Base-by-base conservation (phyloP, 1,140 invertebrate species). In the Drosophila lacertosa region DNA sequence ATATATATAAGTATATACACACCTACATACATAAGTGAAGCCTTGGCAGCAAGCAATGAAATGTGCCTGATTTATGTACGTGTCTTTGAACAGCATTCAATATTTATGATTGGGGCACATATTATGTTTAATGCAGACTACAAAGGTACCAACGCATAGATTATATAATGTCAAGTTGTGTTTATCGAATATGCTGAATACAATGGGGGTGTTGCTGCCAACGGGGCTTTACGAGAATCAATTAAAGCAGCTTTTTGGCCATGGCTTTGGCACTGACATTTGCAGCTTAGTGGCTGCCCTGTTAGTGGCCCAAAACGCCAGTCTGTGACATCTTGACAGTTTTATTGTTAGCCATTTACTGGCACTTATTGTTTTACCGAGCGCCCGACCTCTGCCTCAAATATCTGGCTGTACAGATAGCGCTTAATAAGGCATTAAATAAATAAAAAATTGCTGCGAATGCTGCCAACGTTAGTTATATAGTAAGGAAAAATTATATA, bases 301-400 rank as follows among this genome's bases (percentile, higher is more conserved):
- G 39, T 53, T 37, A 29, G 35, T 18, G 26, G 39, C 57, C 26
- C 44, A 29, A 62, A 51, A 15, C 20, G 45, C 16, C 37, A 32
- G 5, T 15, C 53, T 29, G 11, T 66, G 80, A 86, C 81, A 67
- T 86, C 76, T 81, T 77, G 80, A 84, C 80, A 84, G 73, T 81
- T 86, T 81, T 84, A 84, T 77, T 84, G 81, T 77, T 72, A 44
- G 33, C 59, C 62, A 40, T 62, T 65, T 72, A 58, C 66, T 35
- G 60, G 58, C 53, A 76, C 64, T 74, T 65, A 69, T 9, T 62
- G 68, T 58, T 72, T 67, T 74, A 26, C 18, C 18, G 2, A 13
- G n/a, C 15, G n/a, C 35, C 33, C 24, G 48, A 13, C 29, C 32
- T 29, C 13, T 48, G 60, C 18, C 11, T 26, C 20, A 35, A 18